Percentiles rank a stretch among this genome's conserved stretches.
Evolutionary conservation across 2,113 vertebrate species (phyloP).

Genomic region (Poeciliopsis prolifica): DNA sequence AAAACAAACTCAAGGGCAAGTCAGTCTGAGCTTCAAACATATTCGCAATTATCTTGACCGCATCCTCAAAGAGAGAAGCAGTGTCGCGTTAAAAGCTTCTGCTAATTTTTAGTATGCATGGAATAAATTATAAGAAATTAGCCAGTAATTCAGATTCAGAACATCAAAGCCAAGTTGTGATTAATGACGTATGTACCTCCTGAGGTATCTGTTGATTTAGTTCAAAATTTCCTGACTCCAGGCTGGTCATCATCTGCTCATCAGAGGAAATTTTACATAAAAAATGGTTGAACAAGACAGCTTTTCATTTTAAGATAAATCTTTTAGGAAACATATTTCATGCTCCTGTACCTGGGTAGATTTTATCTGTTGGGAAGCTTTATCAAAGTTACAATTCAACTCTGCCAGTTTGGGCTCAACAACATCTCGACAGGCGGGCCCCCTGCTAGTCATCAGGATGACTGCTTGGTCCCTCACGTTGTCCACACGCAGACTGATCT

Average conservation of each 20-base stretch:
- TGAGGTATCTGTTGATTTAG: conserved; percentile 46
- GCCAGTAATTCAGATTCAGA: not conserved
- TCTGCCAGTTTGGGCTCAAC: conserved; percentile 93
- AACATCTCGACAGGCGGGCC: conserved; percentile 85
- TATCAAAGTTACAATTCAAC: conserved; percentile 93
- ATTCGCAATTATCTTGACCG: conserved; percentile 6
- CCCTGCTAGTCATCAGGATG: conserved; percentile 89
- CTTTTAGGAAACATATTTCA: not conserved
- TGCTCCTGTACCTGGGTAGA: conserved; percentile 77
- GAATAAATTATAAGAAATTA: not conserved
- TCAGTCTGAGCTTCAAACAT: not conserved
- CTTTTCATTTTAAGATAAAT: not conserved
- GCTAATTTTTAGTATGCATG: not conserved
- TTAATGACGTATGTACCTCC: conserved; percentile 33
- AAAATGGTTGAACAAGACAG: not conserved
- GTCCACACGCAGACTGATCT: conserved; percentile 87
- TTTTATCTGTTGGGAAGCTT: conserved; percentile 94
- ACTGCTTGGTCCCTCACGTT: conserved; percentile 89
- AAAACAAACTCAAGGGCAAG: conserved; percentile 4
- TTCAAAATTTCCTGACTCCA: conserved; percentile 70
- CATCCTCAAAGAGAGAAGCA: not conserved
- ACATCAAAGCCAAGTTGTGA: not conserved
- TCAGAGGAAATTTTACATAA: conserved; percentile 8
- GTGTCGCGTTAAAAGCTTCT: not conserved
- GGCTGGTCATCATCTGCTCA: conserved; percentile 82